Evolutionary conservation across 2,888 invertebrate species (phyloP).

Genomic region (Macropis europaea): DNA sequence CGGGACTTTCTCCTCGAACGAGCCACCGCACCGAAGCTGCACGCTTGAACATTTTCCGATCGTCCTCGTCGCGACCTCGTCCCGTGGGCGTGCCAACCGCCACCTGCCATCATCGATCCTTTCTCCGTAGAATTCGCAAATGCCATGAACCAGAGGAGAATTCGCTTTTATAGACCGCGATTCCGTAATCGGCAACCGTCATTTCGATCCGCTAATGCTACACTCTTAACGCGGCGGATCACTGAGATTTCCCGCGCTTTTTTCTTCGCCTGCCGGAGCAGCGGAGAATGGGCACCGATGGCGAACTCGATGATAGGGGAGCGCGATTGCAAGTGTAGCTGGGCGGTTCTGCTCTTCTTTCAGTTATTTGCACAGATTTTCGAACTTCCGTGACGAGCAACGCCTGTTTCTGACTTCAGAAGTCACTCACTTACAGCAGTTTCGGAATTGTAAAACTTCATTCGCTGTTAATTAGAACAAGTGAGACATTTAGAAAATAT

Average conservation of each 20-base stretch:
- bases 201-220: neutral
- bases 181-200: neutral
- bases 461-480: no score
- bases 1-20: conserved; percentile 48
- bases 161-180: neutral
- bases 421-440: no score
- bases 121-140: conserved; percentile 12
- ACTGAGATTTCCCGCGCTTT: neutral
- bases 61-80: conserved; percentile 60
- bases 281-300: neutral
- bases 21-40: conserved; percentile 7
- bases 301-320: conserved; percentile 22
- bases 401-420: no score
- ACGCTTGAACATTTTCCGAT: conserved; percentile 41
- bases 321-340: neutral
- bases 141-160: neutral
- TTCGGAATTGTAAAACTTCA: no score
- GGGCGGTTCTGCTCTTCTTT: no score
- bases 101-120: conserved; percentile 39
- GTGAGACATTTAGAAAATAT: no score
- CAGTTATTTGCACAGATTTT: no score
- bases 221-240: neutral
- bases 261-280: neutral
- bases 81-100: conserved; percentile 48
- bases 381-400: no score